These are phyloP conservation scores for Rhineura floridana DNA, from an alignment of 2,113 vertebrate species.

Conservation along the genomic window DNA sequence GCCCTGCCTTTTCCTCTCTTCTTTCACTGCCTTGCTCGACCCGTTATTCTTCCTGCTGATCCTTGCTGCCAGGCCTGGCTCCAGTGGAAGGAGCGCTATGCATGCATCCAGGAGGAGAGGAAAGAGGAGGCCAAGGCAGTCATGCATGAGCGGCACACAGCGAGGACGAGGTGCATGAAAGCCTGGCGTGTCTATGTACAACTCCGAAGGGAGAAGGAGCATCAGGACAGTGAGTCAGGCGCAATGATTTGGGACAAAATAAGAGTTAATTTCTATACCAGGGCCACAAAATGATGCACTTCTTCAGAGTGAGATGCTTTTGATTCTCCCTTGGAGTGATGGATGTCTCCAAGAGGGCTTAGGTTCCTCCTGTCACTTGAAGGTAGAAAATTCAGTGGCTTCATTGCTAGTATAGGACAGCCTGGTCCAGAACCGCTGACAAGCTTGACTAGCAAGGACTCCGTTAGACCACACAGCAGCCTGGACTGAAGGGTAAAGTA, in stretches of 20 bases:
- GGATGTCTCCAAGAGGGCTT: too few species aligned
- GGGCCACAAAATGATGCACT: accelerated
- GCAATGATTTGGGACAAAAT: neutral
- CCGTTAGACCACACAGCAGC: neutral
- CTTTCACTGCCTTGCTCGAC: neutral
- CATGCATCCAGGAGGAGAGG: conserved; percentile 58
- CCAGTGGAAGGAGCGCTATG: conserved; percentile 78
- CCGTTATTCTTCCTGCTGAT: neutral
- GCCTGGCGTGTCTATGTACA: conserved; percentile 77
- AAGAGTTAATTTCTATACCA: neutral
- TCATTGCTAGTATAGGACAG: neutral
- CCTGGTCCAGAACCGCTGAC: neutral
- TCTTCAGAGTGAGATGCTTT: neutral
- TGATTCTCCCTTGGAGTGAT: neutral
- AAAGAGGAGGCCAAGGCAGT: conserved; percentile 71
- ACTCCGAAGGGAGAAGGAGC: conserved; percentile 70
- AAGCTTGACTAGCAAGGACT: neutral
- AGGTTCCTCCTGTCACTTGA: too few species aligned
- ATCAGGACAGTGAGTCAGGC: conserved; percentile 70
- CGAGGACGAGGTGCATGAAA: conserved; percentile 69
- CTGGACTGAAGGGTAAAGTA: neutral
- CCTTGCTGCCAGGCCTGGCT: conserved; percentile 79
- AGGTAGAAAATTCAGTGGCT: too few species aligned
- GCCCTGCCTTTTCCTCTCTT: neutral
- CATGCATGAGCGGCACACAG: conserved; percentile 53